These are phyloP conservation scores for Cosmopolites sordidus DNA, from an alignment of 2,888 invertebrate species.

Conservation along the genomic window DNA sequence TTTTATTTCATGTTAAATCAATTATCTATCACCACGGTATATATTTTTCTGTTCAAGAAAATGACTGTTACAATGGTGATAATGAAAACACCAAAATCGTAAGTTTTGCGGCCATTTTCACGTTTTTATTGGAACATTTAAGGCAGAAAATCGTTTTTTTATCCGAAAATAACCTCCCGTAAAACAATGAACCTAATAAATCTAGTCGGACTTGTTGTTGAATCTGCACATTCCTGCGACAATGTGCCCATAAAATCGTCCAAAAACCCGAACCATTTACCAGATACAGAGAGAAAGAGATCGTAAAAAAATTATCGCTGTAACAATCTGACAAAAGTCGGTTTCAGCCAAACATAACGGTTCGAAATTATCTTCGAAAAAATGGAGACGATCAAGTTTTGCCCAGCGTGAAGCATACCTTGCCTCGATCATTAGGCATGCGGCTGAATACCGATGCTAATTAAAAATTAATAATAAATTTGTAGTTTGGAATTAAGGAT, in stretches of 20 bases:
- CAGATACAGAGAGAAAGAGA: conserved; percentile 1
- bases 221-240: not conserved
- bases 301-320: conserved; percentile 23
- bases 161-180: not conserved
- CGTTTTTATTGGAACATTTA: not conserved
- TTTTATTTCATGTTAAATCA: no score
- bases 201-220: not conserved
- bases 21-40: no score
- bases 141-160: not conserved
- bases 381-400: not conserved
- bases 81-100: no score
- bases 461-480: not conserved
- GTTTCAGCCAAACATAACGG: conserved; percentile 1
- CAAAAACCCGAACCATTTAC: conserved; percentile 22
- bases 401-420: not conserved
- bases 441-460: not conserved
- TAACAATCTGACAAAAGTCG: conserved; percentile 18
- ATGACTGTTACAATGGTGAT: no score
- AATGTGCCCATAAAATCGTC: conserved; percentile 15
- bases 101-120: not conserved
- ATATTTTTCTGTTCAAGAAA: no score
- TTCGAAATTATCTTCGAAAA: not conserved
- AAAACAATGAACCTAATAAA: not conserved
- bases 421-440: not conserved
- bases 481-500: not conserved